Base-by-base conservation (phyloP, 2,888 invertebrate species). In the Lasioglossum zephyrum region DNA sequence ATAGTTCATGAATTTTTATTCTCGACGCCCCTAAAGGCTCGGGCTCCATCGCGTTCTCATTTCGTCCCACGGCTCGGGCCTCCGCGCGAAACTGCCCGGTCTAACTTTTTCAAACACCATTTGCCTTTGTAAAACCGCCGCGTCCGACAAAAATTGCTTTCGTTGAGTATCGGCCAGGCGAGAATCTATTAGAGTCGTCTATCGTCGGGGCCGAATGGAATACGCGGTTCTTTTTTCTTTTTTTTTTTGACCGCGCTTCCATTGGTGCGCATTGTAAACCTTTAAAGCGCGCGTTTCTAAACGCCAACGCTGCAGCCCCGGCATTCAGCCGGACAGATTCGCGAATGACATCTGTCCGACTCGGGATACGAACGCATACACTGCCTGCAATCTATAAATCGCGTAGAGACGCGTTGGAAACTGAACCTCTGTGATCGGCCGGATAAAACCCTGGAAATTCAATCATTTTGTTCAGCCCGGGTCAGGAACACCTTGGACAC, bases 111-210 rank as follows among this genome's bases (percentile, higher is more conserved):
- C 84, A 82, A 87, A 89, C 85, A 84, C 85, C 87, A 89, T 89
- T 89, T 89, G 85, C 87, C 79, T 86, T 82, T 82, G 79, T 83
- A 89, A 77, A 73, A 79, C 72, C 77, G 66, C 74, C 44, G 76
- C 49, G 79, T 82, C 73, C 75, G 84, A 63, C 72, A 87, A 85
- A 87, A 89, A 89, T 89, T 89, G 88, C 87, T 89, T 89, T 87
- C 87, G 85, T 81, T 82, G 84, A 81, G 77, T 81, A 83, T 83
- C 88, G 87, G 66, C 76, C 80, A 69, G 77, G 66, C 73, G 80
- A 80, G 81, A 88, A 83, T 81, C 82, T 88, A 87, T 89, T 87
- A 88, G 88, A 89, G 84, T 88, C 72, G 82, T 75, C 66, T 39
- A 69, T 63, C 57, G 79, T 57, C 31, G 70, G 75, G 75, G 73